A percentile compares a stretch with the other conserved stretches of the same genome.
Evolutionary conservation across 2,113 vertebrate species (phyloP).

Genomic region (Leptocoma aspasia): DNA sequence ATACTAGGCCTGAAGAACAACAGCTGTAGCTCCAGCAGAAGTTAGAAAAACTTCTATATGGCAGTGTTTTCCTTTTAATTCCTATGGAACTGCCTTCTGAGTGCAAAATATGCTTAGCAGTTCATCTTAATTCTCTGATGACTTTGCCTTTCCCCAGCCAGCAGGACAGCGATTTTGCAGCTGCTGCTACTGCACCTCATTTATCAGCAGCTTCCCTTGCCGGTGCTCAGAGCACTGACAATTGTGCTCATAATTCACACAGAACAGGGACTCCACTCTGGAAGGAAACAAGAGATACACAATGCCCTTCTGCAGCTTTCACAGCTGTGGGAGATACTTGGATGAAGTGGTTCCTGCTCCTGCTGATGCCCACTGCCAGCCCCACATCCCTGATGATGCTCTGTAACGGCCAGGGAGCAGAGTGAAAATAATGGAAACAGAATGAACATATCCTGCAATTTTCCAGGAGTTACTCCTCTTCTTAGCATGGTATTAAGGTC

Average conservation of each 20-base stretch:
- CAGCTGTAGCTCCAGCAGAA: constrained; percentile 8
- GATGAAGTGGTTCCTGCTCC: neutral
- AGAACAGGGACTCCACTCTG: neutral
- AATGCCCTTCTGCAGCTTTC: neutral
- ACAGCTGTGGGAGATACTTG: neutral
- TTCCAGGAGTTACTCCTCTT: neutral
- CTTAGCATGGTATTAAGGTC: neutral
- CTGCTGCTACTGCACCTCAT: constrained; percentile 44
- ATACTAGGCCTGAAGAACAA: neutral
- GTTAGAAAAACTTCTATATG: neutral
- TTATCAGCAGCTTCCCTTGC: neutral
- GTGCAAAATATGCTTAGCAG: neutral
- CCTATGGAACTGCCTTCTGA: neutral
- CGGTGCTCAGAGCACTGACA: fast-evolving
- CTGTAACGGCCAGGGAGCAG: neutral
- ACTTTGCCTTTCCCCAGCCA: constrained; percentile 4
- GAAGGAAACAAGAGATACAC: neutral
- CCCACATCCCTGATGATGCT: fast-evolving
- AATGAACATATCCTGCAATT: neutral
- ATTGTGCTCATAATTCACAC: neutral
- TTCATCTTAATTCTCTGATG: constrained; percentile 14
- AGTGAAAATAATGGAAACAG: neutral
- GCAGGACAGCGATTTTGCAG: constrained; percentile 21
- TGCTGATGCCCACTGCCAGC: neutral
- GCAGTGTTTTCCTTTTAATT: neutral